Percentiles rank a stretch among this genome's conserved stretches.
Conservation (phyloP, 2,888 invertebrate species). For the Rhagonycha lutea region DNA sequence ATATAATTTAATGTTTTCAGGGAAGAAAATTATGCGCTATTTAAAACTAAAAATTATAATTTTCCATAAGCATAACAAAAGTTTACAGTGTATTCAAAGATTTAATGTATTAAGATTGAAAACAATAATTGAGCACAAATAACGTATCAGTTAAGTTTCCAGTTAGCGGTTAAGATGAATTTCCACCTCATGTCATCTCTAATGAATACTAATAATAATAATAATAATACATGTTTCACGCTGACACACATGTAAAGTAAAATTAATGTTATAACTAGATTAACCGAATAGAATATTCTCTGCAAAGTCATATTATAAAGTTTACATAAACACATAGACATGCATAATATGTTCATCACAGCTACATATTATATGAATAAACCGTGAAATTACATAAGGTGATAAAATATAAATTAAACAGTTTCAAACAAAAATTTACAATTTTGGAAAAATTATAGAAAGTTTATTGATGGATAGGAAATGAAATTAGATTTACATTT, state of each 20-base stretch:
- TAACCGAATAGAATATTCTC: not conserved
- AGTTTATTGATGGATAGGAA: not conserved
- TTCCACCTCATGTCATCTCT: not conserved
- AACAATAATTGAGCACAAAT: not conserved
- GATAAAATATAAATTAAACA: not conserved
- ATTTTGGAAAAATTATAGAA: not conserved
- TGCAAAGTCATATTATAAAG: not conserved
- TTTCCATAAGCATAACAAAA: not conserved
- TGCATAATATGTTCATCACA: not conserved
- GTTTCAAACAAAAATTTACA: not conserved
- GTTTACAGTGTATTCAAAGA: not conserved
- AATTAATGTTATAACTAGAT: conserved; percentile 3
- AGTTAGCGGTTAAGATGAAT: not conserved
- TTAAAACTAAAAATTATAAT: not conserved
- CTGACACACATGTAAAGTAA: conserved; percentile 1
- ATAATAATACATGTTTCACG: conserved; percentile 1
- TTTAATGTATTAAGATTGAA: not conserved
- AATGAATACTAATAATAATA: conserved; percentile 1
- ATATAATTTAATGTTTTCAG: not conserved
- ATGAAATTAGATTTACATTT: not conserved
- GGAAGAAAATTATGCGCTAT: not conserved
- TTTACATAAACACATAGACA: not conserved
- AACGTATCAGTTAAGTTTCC: not conserved
- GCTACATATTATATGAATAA: not conserved
- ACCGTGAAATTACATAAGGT: not conserved